Base-by-base conservation (phyloP, 2,888 invertebrate species). In the Neoaliturus tenellus region DNA sequence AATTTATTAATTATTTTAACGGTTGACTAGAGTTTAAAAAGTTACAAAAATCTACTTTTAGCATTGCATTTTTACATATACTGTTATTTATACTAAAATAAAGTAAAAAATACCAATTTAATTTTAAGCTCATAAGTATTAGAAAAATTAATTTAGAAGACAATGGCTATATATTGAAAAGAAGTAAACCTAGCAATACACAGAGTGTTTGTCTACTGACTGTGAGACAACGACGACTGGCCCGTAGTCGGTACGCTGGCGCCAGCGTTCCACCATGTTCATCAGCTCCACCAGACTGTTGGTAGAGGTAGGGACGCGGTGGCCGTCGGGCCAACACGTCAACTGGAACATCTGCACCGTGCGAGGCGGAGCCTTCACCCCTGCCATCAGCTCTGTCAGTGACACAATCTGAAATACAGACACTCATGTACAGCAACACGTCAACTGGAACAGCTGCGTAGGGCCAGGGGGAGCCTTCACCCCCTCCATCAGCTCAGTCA, bases 231-330 rank as follows among this genome's bases (percentile, higher is more conserved):
- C 97, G 89, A 97, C 97, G 41, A 98, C 98, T 0, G 98, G 98
- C 80, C 98, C 98, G 88, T 98, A 98, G 89, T 97, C 97, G 2
- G 96, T 95, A 88, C 97, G 93, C 90, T 98, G 97, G 87, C 98
- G 93, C 98, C 98, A 98, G 85, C 98, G 92, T 90, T 98, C 98
- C 0, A 98, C 98, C 97, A 98, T 98, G 90, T 98, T 98, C 98
- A 98, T 98, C 87, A 98, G 93, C 89, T 98, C 98, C 5, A 98
- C 98, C 87, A 99, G 92, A 17, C 98, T 98, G 91, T 98, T 98
- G 80, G 99, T 99, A 2, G 98, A 98, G 8, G 97, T 96, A 12
- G 99, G 99, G 58, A 98, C 97, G 91, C 97, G 97, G 91, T 99
- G 98, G 5, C 97, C 98, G 94, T 98, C 96, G 1, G 99, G 98